Conservation (phyloP, 2,113 vertebrate species). For the Indicator indicator region DNA sequence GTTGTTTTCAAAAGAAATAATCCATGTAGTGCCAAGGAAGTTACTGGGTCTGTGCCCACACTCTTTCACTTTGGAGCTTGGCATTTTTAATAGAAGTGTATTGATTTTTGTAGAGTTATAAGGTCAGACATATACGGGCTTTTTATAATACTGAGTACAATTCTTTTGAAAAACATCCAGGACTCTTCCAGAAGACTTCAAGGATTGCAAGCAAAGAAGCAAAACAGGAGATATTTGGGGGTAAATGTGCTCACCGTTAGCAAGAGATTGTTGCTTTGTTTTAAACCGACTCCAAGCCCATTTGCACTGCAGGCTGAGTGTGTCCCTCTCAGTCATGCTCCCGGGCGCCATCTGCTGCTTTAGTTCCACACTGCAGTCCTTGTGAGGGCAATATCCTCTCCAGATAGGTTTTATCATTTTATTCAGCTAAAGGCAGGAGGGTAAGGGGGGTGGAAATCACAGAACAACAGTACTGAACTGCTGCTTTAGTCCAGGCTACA, state of each 20-base stretch:
- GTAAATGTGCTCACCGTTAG: background rate
- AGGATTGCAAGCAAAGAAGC: background rate
- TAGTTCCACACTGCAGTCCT: background rate
- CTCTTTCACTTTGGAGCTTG: background rate
- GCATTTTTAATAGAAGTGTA: background rate
- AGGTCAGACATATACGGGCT: background rate
- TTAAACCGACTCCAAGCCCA: background rate
- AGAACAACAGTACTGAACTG: background rate
- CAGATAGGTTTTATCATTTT: accelerated
- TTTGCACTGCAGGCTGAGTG: background rate
- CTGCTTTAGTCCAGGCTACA: background rate
- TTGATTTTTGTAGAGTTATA: background rate
- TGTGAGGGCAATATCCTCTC: background rate
- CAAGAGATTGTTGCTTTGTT: background rate
- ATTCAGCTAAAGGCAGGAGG: background rate
- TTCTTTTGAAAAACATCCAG: background rate
- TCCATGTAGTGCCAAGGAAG: background rate
- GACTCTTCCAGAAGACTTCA: background rate
- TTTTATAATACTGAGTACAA: background rate
- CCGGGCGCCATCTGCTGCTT: conserved; percentile 54
- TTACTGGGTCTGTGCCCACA: background rate
- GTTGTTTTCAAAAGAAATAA: background rate
- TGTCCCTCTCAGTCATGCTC: background rate
- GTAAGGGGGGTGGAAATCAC: background rate
- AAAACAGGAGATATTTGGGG: background rate